Conservation (phyloP, 2,797 vertebrate species). For the Oreonectes daqikongensis region DNA sequence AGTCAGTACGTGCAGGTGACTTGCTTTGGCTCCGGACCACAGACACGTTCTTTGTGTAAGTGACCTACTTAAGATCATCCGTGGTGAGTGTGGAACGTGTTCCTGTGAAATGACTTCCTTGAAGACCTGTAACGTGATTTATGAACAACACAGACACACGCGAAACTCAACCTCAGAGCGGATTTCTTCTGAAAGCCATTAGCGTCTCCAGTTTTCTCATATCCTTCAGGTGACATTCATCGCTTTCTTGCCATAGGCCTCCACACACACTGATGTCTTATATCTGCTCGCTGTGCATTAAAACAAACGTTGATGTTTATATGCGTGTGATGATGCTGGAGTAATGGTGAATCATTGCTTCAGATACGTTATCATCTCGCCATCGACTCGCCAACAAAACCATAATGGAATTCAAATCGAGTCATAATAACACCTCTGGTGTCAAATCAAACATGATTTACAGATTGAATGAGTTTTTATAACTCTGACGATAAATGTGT, state of each 20-base stretch:
- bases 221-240: conserved; percentile 19
- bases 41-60: conserved; percentile 29
- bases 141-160: neutral
- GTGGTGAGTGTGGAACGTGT: conserved; percentile 8
- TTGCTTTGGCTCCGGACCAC: conserved; percentile 7
- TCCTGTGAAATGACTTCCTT: conserved; percentile 35
- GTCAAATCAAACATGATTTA: conserved; percentile 1
- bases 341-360: conserved; percentile 3
- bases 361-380: neutral
- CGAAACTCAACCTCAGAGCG: neutral
- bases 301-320: neutral
- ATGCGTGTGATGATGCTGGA: conserved; percentile 13
- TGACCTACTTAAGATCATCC: conserved; percentile 43
- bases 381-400: neutral
- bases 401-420: conserved; percentile 6
- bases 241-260: neutral
- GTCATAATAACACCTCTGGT: neutral
- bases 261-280: neutral
- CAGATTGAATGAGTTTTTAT: neutral
- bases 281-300: conserved; percentile 1
- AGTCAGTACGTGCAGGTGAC: neutral
- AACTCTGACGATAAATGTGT: neutral
- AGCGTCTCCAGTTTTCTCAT: neutral
- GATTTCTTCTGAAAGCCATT: conserved; percentile 10
- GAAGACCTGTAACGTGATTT: conserved; percentile 21